phyloP scores from a whole-genome alignment of 1,140 invertebrate species.

The Drosophila ogumai region DNA sequence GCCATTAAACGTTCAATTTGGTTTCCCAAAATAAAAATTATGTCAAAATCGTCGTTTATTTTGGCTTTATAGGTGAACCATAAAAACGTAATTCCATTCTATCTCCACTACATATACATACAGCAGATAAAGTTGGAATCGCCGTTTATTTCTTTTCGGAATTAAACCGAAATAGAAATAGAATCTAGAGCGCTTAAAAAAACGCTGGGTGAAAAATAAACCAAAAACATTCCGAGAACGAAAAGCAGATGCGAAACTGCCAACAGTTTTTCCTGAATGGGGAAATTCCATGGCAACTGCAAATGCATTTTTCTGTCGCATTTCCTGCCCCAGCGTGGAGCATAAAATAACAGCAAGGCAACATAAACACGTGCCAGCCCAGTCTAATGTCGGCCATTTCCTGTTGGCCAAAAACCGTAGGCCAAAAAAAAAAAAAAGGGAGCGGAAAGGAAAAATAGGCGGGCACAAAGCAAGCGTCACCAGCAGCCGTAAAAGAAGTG shows the following conservation, averaged over 20 bases:
- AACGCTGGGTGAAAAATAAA: constrained; percentile 9
- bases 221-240: constrained; percentile 2
- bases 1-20: constrained; percentile 22
- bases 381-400: constrained; percentile 79
- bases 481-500: constrained; percentile 41
- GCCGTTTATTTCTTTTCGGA: constrained; percentile 27
- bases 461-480: constrained; percentile 50
- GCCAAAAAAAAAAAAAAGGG: constrained; percentile 20
- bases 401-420: constrained; percentile 69
- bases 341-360: constrained; percentile 62
- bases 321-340: constrained; percentile 53
- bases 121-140: constrained; percentile 11
- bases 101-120: not conserved
- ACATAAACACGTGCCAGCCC: constrained; percentile 72
- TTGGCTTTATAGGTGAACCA: constrained; percentile 16
- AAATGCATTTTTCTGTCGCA: constrained; percentile 61
- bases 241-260: constrained; percentile 39
- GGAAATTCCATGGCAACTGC: constrained; percentile 46
- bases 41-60: constrained; percentile 20
- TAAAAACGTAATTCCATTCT: constrained; percentile 23
- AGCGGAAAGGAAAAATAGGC: constrained; percentile 36
- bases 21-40: constrained; percentile 16
- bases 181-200: constrained; percentile 17
- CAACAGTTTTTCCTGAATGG: constrained; percentile 39
- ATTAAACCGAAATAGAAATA: constrained; percentile 34